These are phyloP conservation scores for Lanistes nyassanus DNA, from an alignment of 1,140 invertebrate genomes.

Conservation along the genomic window DNA sequence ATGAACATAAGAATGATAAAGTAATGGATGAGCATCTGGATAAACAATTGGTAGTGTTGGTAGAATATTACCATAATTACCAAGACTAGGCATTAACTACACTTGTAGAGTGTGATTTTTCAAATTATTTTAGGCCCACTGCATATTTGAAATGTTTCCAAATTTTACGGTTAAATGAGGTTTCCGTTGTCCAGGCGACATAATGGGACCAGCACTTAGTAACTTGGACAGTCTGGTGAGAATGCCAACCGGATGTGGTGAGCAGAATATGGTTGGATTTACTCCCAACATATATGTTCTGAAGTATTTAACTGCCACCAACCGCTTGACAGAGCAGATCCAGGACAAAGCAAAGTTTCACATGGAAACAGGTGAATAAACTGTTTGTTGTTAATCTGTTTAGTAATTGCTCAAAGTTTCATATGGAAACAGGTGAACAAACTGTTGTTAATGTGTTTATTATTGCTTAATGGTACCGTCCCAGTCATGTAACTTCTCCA, in stretches of 20 bases:
- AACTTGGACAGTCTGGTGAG: slow-evolving; percentile 74
- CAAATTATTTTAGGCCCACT: too few relatives aligned
- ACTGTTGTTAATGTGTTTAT: too few relatives aligned
- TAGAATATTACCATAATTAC: too few relatives aligned
- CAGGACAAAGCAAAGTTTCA: slow-evolving; percentile 79
- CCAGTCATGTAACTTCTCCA: too few relatives aligned
- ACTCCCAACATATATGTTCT: slow-evolving; percentile 90
- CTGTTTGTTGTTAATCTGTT: too few relatives aligned
- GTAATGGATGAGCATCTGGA: too few relatives aligned
- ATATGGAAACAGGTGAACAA: slow-evolving; percentile 78
- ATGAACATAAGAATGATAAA: too few relatives aligned
- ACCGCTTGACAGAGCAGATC: slow-evolving; percentile 74
- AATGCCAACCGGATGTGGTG: slow-evolving; percentile 91
- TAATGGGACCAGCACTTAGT: slow-evolving; percentile 65
- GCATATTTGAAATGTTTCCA: not conserved
- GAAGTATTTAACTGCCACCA: slow-evolving; percentile 79
- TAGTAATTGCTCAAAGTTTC: too few relatives aligned
- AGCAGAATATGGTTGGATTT: slow-evolving; percentile 94
- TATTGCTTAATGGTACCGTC: too few relatives aligned
- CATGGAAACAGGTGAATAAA: slow-evolving; percentile 77
- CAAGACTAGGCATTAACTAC: too few relatives aligned
- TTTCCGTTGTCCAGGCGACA: slow-evolving; percentile 52
- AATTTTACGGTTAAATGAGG: not conserved
- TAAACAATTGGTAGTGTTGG: too few relatives aligned
- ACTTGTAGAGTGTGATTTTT: too few relatives aligned